A percentile compares a stretch with the other conserved stretches of the same genome.
phyloP scores from a whole-genome alignment of 1,140 invertebrate genomes.

The Drosophila ananassae region DNA sequence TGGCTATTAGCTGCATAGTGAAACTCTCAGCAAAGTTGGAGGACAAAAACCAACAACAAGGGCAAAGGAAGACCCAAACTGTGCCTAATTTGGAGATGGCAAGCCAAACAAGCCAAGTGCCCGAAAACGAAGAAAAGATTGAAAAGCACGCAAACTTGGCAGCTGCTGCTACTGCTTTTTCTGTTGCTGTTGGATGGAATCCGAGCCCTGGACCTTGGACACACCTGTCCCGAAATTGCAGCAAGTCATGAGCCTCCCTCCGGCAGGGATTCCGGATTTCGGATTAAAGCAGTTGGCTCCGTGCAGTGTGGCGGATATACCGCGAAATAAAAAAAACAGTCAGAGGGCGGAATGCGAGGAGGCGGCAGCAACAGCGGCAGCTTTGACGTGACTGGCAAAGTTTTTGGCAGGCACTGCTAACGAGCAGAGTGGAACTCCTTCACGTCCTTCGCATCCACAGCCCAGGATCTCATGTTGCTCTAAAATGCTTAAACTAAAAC shows the following conservation, averaged over 20 bases:
- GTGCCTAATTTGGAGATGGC: slow-evolving; percentile 58
- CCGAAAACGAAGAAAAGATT: slow-evolving; percentile 60
- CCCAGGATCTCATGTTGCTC: slow-evolving; percentile 69
- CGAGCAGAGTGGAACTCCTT: slow-evolving; percentile 46
- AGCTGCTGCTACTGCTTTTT: slow-evolving; percentile 48
- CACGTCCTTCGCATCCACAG: neutral
- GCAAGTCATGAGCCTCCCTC: slow-evolving; percentile 69
- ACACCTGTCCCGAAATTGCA: slow-evolving; percentile 75
- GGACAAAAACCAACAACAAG: slow-evolving; percentile 19
- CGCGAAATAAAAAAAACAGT: slow-evolving; percentile 23
- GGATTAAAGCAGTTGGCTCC: slow-evolving; percentile 71
- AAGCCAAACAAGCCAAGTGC: slow-evolving; percentile 22
- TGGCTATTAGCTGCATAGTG: slow-evolving; percentile 35
- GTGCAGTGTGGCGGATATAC: slow-evolving; percentile 31
- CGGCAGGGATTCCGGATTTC: slow-evolving; percentile 26
- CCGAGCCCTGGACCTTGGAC: slow-evolving; percentile 66
- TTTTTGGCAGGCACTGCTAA: slow-evolving; percentile 79
- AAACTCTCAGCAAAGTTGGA: slow-evolving; percentile 24
- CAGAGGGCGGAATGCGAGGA: slow-evolving; percentile 24
- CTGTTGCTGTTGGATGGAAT: slow-evolving; percentile 31
- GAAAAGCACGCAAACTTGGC: slow-evolving; percentile 77
- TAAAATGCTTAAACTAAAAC: slow-evolving; percentile 78
- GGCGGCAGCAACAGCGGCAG: slow-evolving; percentile 42
- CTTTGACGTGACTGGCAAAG: slow-evolving; percentile 81
- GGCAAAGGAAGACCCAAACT: slow-evolving; percentile 42